Evolutionary conservation across 1,140 invertebrate genomes (phyloP), one percentile per base, ranked within the genome.

Genomic region (Andrena cerasifolii): DNA sequence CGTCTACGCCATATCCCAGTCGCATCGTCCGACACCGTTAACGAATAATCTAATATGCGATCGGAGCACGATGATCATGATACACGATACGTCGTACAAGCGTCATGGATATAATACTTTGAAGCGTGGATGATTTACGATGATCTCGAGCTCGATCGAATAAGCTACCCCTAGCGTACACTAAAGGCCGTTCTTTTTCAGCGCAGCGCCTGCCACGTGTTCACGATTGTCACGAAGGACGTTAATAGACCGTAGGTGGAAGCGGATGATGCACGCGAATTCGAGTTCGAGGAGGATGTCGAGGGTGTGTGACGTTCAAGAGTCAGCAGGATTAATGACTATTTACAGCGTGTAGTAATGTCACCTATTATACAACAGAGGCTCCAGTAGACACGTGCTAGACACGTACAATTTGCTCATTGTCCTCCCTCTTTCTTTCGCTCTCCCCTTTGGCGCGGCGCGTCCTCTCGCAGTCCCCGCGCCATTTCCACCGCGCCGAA

Each of bases 271-370:
- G 40, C 6, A 65, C 31, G 65, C 31, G 33, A 61, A 61, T 54
- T 62, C 21, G 36, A n/a, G n/a, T n/a, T n/a, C n/a, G n/a, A n/a
- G n/a, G n/a, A n/a, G n/a, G n/a, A n/a, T n/a, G n/a, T n/a, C n/a
- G n/a, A n/a, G 36, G 36, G 10, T 10, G 36, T 40, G 10, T 40
- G 36, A 40, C 10, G 36, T 40, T 40, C 10, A 40, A 40, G 36
- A 40, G 36, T 40, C 10, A 40, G 36, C 36, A 5, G 54, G 74
- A 77, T 84, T 79, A 67, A 74, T 47, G 78, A 84, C 59, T 87
- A 87, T 87, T 82, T 87, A 87, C 86, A 87, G 76, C 78, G 82
- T 71, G 78, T 40, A 40, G 73, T 43, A 68, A 65, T 70, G 71
- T 79, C 40, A 18, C 45, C 70, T 75, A 74, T 40, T 58, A 51